A percentile compares a stretch with the other conserved stretches of the same genome.
phyloP scores from a whole-genome alignment of 2,888 invertebrate species.

The Shargacucullia verbasci region DNA sequence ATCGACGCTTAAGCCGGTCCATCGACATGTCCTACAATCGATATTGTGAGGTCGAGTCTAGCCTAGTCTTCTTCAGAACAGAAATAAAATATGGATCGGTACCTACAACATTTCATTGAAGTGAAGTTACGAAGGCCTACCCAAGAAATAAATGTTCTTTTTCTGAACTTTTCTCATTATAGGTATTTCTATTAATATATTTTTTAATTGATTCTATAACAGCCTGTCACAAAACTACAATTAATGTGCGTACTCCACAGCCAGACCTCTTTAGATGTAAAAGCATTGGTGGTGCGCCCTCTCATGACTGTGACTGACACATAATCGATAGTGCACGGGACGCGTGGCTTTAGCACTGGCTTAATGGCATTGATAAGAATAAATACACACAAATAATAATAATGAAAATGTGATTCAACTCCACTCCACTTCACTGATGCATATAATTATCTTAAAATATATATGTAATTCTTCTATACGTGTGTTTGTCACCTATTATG shows the following conservation, averaged over 20 bases:
- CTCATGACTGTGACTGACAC: conserved; percentile 61
- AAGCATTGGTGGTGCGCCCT: conserved; percentile 59
- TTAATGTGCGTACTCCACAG: conserved; percentile 16
- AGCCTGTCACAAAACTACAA: conserved; percentile 9
- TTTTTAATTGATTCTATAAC: conserved; percentile 1
- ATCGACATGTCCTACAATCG: conserved; percentile 60
- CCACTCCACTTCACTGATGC: too few species aligned
- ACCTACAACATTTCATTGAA: conserved; percentile 22
- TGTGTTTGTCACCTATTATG: too few species aligned
- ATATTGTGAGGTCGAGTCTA: conserved; percentile 41
- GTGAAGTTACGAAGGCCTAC: too few species aligned
- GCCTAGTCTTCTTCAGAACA: conserved; percentile 24
- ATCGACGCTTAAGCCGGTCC: conserved; percentile 72
- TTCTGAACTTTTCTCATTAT: too few species aligned
- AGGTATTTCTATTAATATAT: too few species aligned
- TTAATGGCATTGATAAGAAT: conserved; percentile 42
- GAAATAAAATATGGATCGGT: conserved; percentile 32
- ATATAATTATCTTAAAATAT: too few species aligned
- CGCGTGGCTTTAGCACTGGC: conserved; percentile 47
- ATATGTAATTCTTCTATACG: too few species aligned
- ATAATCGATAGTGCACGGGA: conserved; percentile 64
- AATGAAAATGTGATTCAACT: too few species aligned
- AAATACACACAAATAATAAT: conserved; percentile 28
- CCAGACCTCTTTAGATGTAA: conserved; percentile 50
- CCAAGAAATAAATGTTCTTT: too few species aligned